These are phyloP conservation scores for Zeuzera pyrina DNA, from an alignment of 2,888 invertebrate genomes.

Conservation along the genomic window DNA sequence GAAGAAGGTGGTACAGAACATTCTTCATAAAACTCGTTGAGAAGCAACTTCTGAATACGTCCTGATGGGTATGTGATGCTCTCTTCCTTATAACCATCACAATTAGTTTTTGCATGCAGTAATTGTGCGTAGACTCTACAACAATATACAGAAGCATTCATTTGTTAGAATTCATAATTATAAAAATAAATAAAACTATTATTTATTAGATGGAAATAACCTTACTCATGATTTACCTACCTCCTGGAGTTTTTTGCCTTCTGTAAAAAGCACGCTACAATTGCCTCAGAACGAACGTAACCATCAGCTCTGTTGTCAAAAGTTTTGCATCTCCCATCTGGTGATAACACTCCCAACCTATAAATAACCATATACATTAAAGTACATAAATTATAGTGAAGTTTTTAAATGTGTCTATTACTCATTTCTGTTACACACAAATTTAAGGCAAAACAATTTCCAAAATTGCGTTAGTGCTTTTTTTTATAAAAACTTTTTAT, in stretches of 20 bases:
- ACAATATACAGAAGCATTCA: too few relatives aligned
- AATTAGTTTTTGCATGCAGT: conserved; percentile 85
- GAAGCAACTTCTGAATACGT: conserved; percentile 73
- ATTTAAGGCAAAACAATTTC: too few relatives aligned
- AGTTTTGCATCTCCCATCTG: conserved; percentile 90
- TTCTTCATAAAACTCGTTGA: conserved; percentile 78
- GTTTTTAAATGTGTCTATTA: too few relatives aligned
- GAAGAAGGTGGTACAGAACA: conserved; percentile 78
- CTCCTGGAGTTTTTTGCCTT: conserved; percentile 77
- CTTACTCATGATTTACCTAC: too few relatives aligned
- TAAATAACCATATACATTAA: too few relatives aligned
- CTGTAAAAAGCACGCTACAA: conserved; percentile 81
- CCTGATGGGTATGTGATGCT: conserved; percentile 80
- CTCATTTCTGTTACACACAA: too few relatives aligned
- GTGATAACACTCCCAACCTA: conserved; percentile 83
- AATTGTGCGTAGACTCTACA: conserved; percentile 79
- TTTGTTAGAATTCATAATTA: too few relatives aligned
- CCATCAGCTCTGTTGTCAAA: conserved; percentile 90
- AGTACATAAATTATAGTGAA: too few relatives aligned
- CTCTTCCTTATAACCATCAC: conserved; percentile 83
- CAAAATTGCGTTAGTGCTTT: too few relatives aligned
- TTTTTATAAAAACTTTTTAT: too few relatives aligned
- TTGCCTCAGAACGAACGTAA: conserved; percentile 87
- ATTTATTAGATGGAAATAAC: too few relatives aligned
- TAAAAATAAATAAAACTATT: too few relatives aligned